Evolutionary conservation across 2,888 invertebrate genomes (phyloP), one percentile per base, ranked within the genome.

Genomic region (Tuberolachnus salignus): DNA sequence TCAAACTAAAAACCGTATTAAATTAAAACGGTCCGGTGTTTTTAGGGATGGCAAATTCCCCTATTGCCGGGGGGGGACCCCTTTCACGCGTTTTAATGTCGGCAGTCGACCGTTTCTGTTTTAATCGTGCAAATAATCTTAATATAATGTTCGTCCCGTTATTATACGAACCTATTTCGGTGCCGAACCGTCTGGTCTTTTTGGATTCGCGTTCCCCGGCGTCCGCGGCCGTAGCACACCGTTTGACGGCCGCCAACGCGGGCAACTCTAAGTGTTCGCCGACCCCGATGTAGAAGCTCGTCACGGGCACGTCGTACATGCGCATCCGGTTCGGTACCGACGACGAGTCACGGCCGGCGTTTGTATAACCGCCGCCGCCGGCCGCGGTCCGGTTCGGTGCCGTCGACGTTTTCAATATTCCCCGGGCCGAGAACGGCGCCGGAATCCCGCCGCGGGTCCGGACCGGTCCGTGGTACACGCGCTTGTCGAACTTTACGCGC

Each of bases 231-330:
- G 66, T 26, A 19, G 66, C 19, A 51, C 67, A 67, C 46, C 75
- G 44, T 26, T 75, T 75, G 34, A 13, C 75, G 13, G 75, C 3
- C 49, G 49, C 16, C 23, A 34, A 11, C n/a, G 16, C 8, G 26
- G 34, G 9, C 61, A 10, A 4, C 26, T 9, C 53, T 26, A 75
- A 46, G 13, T 55, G 57, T 19, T 78, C 75, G 59, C 11, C 34
- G 3, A 67, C 75, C 19, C 34, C 67, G 44, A 72, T 75, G 59
- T 81, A 81, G 55, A 81, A 81, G n/a, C 81, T 81, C 13, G 81
- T 81, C 4, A 81, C 81, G 14, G 81, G 81, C 61, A 75, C 59
- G 49, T 80, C 75, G 75, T 81, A 81, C 55, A 80, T 64, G 14
- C 75, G 80, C 80, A 81, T 81, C 13, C 81, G 81, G 61, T 80